These are phyloP conservation scores for Orussus abietinus DNA, from an alignment of 1,140 invertebrate genomes.

Conservation along the genomic window DNA sequence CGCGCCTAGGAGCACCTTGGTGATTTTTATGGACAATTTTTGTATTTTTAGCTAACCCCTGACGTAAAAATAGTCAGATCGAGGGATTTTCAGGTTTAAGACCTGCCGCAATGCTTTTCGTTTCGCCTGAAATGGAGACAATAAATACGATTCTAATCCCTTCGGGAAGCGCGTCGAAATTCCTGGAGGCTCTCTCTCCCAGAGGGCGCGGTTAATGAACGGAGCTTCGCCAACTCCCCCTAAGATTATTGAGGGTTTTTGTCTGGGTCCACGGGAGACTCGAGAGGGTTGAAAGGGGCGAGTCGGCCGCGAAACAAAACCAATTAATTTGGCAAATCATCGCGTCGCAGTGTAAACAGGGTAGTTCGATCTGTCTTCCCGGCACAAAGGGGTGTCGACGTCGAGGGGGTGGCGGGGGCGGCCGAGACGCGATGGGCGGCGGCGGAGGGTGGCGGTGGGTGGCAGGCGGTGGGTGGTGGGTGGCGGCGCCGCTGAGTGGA, in stretches of 20 bases:
- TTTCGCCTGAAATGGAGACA: too few species aligned
- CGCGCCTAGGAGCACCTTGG: too few species aligned
- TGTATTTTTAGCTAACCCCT: too few species aligned
- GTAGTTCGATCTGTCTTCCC: constrained; percentile 37
- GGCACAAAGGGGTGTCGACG: constrained; percentile 19
- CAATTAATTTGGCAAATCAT: constrained; percentile 42
- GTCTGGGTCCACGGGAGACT: constrained; percentile 1
- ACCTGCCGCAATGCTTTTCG: too few species aligned
- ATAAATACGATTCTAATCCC: too few species aligned
- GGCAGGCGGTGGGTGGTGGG: constrained; percentile 6
- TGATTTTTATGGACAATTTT: too few species aligned
- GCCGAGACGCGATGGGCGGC: constrained; percentile 8
- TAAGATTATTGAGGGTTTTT: constrained; percentile 34
- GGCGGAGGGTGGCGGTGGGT: neutral
- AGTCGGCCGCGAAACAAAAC: constrained; percentile 18
- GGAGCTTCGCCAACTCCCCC: constrained; percentile 10
- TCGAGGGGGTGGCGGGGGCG: constrained; percentile 6
- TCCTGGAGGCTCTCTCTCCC: neutral
- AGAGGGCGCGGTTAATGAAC: constrained; percentile 27
- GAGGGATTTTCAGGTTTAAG: too few species aligned
- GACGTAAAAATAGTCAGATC: too few species aligned
- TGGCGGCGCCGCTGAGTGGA: constrained; percentile 15
- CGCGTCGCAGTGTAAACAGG: constrained; percentile 34
- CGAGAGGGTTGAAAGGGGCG: constrained; percentile 7
- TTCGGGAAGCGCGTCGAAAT: too few species aligned